Evolutionary conservation across 2,888 invertebrate species (phyloP), one percentile per base, ranked within the genome.

Genomic region (Cosmopolites sordidus): DNA sequence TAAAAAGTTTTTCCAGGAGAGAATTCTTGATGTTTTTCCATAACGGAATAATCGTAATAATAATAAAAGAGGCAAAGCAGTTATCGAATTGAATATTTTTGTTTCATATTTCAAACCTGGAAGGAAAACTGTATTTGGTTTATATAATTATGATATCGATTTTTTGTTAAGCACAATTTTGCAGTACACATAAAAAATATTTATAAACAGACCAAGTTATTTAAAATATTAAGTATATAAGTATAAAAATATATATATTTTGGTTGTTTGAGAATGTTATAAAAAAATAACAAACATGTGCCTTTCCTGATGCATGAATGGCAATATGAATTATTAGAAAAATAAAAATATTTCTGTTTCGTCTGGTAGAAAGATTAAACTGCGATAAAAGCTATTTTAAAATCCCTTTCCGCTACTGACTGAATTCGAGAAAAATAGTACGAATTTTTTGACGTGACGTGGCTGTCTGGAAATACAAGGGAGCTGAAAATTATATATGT

Each of bases 321-420:
- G 11, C 37, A 37, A 3, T 37, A 5, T 43, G 6, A 29, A 16
- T 15, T 16, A 44, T 44, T 33, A 9, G 2, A 37, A 54, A 46
- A 54, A 54, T 50, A 54, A 54, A 49, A 38, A 46, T 50, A 48
- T 52, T 43, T 43, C 44, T 50, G 47, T 54, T 49, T 54, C 46
- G 54, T 54, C 54, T 54, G 54, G 46, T 50, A 37, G 37, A 54
- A 54, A 45, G 39, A 30, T 44, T 40, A 40, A 39, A 43, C 3
- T 43, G 27, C 50, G 49, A 50, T 44, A 54, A 29, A 43, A 17
- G 50, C 50, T 54, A 54, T 54, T 54, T 54, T 54, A 50, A 54
- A 54, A 37, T 37, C 33, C 33, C 12, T 33, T 33, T 33, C 33
- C 8, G 33, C 33, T 12, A 33, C 33, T 6, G 11, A 33, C 5